Evolutionary conservation across 2,797 vertebrate species (phyloP).

Genomic region (Anguilla marmorata): DNA sequence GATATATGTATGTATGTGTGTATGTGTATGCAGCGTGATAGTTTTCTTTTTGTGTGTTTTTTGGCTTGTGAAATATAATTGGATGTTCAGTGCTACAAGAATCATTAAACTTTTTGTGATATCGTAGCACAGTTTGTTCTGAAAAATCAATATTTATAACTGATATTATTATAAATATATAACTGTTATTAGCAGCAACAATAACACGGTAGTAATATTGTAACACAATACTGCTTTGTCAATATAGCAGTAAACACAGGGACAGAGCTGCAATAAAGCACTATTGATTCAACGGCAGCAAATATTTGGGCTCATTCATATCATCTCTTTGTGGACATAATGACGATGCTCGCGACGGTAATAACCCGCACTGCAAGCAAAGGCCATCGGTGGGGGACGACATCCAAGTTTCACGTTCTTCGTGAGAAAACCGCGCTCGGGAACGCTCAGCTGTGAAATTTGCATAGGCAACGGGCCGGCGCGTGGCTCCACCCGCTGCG

Average conservation of each 20-base stretch:
- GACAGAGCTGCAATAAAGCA: slow-evolving; percentile 12
- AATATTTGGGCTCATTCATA: not conserved
- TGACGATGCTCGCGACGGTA: not conserved
- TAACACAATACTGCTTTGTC: slow-evolving; percentile 10
- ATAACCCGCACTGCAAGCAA: no score
- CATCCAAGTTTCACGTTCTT: not conserved
- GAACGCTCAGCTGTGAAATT: slow-evolving; percentile 13
- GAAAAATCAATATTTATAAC: not conserved
- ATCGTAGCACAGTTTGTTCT: not conserved
- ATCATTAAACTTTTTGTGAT: not conserved
- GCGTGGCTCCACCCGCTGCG: not conserved
- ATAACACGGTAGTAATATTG: not conserved
- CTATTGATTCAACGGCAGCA: not conserved
- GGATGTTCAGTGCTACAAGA: slow-evolving; percentile 2
- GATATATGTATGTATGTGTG: slow-evolving; percentile 58
- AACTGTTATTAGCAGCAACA: not conserved
- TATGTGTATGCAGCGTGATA: slow-evolving; percentile 43
- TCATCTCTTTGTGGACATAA: not conserved
- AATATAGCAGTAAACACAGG: slow-evolving; percentile 2
- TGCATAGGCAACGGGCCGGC: slow-evolving; percentile 2
- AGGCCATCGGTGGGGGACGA: not conserved
- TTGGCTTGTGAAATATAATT: not conserved
- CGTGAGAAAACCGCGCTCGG: no score
- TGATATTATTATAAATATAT: not conserved
- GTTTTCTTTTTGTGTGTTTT: slow-evolving; percentile 44